A percentile compares a stretch with the other conserved stretches of the same genome.
phyloP scores from a whole-genome alignment of 1,140 invertebrate species.

The Conopomorpha cramerella region DNA sequence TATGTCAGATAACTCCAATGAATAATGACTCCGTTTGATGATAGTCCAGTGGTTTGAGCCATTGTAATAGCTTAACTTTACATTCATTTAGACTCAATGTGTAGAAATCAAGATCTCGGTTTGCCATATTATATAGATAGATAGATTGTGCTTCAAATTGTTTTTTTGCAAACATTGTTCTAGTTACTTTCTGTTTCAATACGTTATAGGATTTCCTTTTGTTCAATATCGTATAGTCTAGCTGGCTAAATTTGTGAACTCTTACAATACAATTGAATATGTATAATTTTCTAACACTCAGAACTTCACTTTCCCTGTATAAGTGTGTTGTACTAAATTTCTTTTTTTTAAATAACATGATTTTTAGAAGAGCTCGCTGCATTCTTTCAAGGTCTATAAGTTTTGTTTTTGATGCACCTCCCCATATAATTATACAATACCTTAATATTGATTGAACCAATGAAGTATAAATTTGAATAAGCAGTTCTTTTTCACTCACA shows the following conservation, averaged over 20 bases:
- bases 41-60: background rate
- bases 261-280: background rate
- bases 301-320: background rate
- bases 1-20: background rate
- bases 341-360: background rate
- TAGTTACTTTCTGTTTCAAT: background rate
- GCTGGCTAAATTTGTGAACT: background rate
- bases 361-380: background rate
- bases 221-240: background rate
- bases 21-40: background rate
- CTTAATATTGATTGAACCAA: background rate
- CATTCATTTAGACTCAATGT: background rate
- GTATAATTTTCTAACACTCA: background rate
- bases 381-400: background rate
- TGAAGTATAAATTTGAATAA: background rate
- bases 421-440: slow-evolving; percentile 1
- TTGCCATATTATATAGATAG: background rate
- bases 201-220: background rate
- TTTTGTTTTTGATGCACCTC: background rate
- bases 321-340: background rate
- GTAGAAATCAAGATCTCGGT: background rate
- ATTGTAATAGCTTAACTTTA: background rate
- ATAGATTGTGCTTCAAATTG: background rate
- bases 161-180: background rate
- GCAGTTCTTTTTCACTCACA: background rate